Conservation (phyloP, 53 echinoderm and acorn worm genomes). For the Holothuria leucospilota region DNA sequence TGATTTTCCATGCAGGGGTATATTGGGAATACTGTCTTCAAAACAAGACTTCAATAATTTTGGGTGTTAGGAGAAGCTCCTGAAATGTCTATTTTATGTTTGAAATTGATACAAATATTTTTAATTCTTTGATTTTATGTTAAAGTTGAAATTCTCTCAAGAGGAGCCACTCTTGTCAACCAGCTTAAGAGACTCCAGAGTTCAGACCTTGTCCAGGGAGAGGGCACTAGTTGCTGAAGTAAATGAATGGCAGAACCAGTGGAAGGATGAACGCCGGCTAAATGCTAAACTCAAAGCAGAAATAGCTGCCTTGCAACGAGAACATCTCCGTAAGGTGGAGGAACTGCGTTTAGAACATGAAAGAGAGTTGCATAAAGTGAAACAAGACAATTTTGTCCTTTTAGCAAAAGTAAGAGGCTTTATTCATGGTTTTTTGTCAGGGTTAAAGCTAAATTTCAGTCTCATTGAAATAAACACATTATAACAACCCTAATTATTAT, state of each 20-base stretch:
- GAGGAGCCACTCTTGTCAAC: constrained; percentile 79
- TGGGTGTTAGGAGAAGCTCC: too few relatives aligned
- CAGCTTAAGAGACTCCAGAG: constrained; percentile 71
- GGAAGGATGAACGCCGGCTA: constrained; percentile 92
- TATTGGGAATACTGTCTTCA: too few relatives aligned
- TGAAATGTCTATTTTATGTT: too few relatives aligned
- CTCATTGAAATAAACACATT: too few relatives aligned
- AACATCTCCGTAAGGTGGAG: constrained; percentile 74
- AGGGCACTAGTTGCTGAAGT: constrained; percentile 93
- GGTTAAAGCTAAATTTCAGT: too few relatives aligned
- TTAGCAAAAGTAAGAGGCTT: constrained; percentile 50
- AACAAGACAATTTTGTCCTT: constrained; percentile 90
- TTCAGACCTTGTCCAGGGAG: constrained; percentile 83
- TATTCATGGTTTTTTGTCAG: not conserved
- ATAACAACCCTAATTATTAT: too few relatives aligned
- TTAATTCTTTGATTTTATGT: not conserved
- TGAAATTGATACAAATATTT: too few relatives aligned
- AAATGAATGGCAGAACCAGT: constrained; percentile 93
- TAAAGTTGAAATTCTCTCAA: constrained; percentile 60
- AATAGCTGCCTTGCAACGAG: constrained; percentile 72
- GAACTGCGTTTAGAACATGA: constrained; percentile 84
- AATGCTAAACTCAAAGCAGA: constrained; percentile 93
- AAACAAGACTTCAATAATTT: too few relatives aligned
- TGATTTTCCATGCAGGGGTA: too few relatives aligned
- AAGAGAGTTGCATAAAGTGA: constrained; percentile 78